Conservation (phyloP, 2,113 vertebrate species). For the Tauraco erythrolophus region DNA sequence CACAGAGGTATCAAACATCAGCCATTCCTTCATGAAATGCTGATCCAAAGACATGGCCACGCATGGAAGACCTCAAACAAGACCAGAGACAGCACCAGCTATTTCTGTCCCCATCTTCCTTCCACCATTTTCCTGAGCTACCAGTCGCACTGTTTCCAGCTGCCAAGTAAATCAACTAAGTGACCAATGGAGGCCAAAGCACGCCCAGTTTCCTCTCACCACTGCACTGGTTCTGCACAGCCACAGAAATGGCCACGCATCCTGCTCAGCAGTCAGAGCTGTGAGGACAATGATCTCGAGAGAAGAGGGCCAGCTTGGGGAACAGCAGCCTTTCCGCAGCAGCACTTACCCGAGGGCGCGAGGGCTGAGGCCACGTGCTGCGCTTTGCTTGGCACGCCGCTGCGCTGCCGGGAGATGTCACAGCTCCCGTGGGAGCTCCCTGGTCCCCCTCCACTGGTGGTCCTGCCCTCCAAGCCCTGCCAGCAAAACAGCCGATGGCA, state of each 20-base stretch:
- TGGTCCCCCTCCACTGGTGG: background rate
- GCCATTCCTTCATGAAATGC: background rate
- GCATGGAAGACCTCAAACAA: background rate
- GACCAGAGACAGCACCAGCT: background rate
- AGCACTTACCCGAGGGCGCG: background rate
- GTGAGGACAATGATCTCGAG: background rate
- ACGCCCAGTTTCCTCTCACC: background rate
- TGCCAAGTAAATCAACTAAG: background rate
- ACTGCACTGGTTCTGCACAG: fast-evolving
- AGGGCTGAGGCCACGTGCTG: fast-evolving
- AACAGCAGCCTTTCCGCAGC: fast-evolving
- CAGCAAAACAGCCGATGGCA: background rate
- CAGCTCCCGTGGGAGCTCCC: background rate
- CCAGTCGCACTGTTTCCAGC: background rate
- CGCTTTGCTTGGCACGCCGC: fast-evolving
- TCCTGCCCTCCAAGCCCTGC: background rate
- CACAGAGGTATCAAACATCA: background rate
- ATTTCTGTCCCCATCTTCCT: background rate
- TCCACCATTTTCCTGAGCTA: background rate
- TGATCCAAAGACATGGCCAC: background rate
- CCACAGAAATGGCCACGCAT: fast-evolving
- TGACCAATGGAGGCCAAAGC: background rate
- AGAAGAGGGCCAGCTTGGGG: background rate
- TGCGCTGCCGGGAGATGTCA: background rate
- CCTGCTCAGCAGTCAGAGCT: background rate